phyloP scores from a whole-genome alignment of 2,113 vertebrate genomes.

The Cromileptes altivelis region DNA sequence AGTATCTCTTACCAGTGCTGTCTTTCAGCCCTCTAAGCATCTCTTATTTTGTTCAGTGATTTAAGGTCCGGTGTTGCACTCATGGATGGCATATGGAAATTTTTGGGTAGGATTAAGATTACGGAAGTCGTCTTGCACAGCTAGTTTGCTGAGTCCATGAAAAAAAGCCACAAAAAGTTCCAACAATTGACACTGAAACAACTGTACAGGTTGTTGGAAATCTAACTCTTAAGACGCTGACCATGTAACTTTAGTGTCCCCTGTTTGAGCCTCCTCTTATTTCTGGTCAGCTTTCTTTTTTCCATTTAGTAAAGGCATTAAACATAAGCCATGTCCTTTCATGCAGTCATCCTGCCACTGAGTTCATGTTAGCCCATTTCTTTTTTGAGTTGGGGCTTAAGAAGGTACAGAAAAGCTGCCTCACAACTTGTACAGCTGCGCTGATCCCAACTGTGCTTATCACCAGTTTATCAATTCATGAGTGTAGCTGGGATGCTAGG shows the following conservation, averaged over 20 bases:
- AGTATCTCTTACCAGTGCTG: background rate
- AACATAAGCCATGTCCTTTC: background rate
- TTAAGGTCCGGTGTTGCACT: background rate
- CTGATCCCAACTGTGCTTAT: background rate
- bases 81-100: background rate
- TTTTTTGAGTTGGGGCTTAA: background rate
- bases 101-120: background rate
- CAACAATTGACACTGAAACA: background rate
- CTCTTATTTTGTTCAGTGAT: background rate
- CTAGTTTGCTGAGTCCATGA: too few relatives aligned
- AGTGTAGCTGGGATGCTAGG: background rate
- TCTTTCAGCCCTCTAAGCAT: background rate
- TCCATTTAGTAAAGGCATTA: background rate
- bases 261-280: background rate
- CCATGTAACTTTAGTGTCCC: background rate
- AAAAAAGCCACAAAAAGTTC: background rate
- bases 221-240: background rate
- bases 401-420: background rate
- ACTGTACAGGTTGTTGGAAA: background rate
- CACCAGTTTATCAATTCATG: background rate
- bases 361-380: too few relatives aligned
- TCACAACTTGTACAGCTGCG: background rate
- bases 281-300: background rate
- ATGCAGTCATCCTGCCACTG: background rate
- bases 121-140: background rate